phyloP scores from a whole-genome alignment of 1,140 invertebrate species.

The Diorhabda sublineata region DNA sequence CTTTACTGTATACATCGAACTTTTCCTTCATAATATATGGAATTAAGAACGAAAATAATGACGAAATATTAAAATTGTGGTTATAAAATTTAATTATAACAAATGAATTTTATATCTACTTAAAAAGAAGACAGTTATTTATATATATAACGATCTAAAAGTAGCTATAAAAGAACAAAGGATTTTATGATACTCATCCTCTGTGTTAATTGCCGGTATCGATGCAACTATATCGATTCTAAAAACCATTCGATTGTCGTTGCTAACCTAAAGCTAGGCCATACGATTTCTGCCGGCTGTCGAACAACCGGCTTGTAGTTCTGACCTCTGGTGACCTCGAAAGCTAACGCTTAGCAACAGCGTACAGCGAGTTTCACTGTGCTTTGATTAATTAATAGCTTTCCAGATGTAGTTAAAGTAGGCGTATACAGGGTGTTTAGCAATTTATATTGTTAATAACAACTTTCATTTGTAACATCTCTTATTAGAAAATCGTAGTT shows the following conservation, averaged over 20 bases:
- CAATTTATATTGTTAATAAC: background rate
- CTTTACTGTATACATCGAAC: too few relatives aligned
- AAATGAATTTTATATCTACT: too few relatives aligned
- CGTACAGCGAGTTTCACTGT: background rate
- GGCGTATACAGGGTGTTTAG: background rate
- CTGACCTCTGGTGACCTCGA: background rate
- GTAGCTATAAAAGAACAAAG: background rate
- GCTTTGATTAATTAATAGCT: conserved; percentile 2
- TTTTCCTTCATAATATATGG: too few relatives aligned
- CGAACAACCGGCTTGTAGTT: background rate
- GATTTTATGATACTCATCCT: background rate
- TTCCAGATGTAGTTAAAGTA: conserved; percentile 2
- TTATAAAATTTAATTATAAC: too few relatives aligned
- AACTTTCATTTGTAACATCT: too few relatives aligned
- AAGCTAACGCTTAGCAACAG: conserved; percentile 1
- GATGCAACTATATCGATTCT: background rate
- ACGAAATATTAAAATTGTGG: too few relatives aligned
- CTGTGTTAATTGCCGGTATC: background rate
- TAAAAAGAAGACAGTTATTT: too few relatives aligned
- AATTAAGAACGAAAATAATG: too few relatives aligned
- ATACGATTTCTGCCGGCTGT: background rate
- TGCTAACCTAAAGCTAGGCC: background rate
- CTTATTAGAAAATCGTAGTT: too few relatives aligned
- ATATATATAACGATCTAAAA: too few relatives aligned
- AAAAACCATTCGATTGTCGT: background rate